Evolutionary conservation across 30 jellyfish, hydroid and myxozoan species (phyloP).

Genomic region (Calvadosia cruxmelitensis): DNA sequence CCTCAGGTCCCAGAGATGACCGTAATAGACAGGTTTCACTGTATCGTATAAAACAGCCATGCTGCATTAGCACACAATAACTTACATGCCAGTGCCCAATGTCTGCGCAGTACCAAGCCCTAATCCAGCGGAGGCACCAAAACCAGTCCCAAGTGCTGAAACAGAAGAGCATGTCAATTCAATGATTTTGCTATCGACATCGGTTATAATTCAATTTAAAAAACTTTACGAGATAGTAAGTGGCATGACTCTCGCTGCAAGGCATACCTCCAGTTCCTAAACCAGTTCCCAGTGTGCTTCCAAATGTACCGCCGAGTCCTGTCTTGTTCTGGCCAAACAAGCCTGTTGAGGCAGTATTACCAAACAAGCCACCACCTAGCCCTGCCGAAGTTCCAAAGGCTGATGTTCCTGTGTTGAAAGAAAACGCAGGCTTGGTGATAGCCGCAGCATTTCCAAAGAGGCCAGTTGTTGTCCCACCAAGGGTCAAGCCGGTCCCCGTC

Average conservation of each 20-base stretch:
- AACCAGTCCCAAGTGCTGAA: slow-evolving; percentile 4
- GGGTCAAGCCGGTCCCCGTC: slow-evolving; percentile 10
- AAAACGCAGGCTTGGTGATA: slow-evolving; percentile 45
- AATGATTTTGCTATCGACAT: no score
- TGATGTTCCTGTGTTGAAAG: slow-evolving; percentile 39
- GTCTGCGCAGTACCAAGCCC: slow-evolving; percentile 3
- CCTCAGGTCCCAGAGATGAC: no score
- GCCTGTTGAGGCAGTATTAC: slow-evolving; percentile 46
- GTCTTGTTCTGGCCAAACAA: slow-evolving; percentile 59
- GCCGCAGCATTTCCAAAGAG: slow-evolving; percentile 39
- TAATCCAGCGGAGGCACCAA: slow-evolving; percentile 3
- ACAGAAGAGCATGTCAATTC: no score
- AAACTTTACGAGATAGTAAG: no score
- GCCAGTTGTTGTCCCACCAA: slow-evolving; percentile 36
- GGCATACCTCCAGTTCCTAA: not conserved
- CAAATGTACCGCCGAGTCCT: slow-evolving; percentile 4
- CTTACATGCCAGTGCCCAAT: slow-evolving; percentile 58
- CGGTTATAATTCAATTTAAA: no score
- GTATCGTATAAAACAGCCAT: no score
- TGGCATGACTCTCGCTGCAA: not conserved
- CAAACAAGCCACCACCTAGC: slow-evolving; percentile 43
- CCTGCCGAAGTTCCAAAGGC: slow-evolving; percentile 44
- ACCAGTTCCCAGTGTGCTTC: not conserved
- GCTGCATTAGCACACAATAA: no score
- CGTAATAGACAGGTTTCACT: no score